Base-by-base conservation (phyloP, 2,113 vertebrate species). In the Typhlomys cinereus region DNA sequence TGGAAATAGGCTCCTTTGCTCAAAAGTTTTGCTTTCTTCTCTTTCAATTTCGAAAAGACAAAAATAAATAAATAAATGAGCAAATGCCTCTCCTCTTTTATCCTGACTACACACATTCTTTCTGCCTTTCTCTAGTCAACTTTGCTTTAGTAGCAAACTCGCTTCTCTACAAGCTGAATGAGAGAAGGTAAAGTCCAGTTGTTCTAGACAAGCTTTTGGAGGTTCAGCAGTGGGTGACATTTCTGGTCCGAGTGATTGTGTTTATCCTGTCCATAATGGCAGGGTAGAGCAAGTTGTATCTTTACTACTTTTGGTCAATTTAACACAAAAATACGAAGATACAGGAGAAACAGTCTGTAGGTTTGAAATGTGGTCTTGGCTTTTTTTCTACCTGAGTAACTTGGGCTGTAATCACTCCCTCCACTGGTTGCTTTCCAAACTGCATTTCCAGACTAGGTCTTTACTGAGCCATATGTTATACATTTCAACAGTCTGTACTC, bases 251-350 rank as follows among this genome's bases (percentile, higher is more conserved):
- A 85, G 71, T 87, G 52, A 87, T 39, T 75, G 52, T 13, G n/a
- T 52, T 95, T 95, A 87, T 61, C 91, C 59, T 91, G 85, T 91
- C 88, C 91, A 73, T 44, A 85, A 89, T 15, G 70, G 92, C 46
- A 90, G 74, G 57, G 48, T 92, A 93, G 29, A 90, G 29, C 73
- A 94, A 85, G 64, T 87, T 91, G 94, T 1, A 46, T 90, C 94
- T 92, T 80, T 64, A 64, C 3, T 29, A 48, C 20, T 29, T 83
- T 92, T 74, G 95, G 70, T 44, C 90, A 95, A 87, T 86, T 78
- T 84, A 84, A 61, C 81, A 70, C 66, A 73, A 84, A 95, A 89
- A 81, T 86, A 54, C 46, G 64, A 85, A 85, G 46, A n/a, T 74
- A 85, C 44, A 20, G 76, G 76, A 91, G 39, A 86, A 74, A 59